These are phyloP conservation scores for Brachionus asplanchnoidis DNA, from an alignment of 1,140 invertebrate species.

Conservation along the genomic window DNA sequence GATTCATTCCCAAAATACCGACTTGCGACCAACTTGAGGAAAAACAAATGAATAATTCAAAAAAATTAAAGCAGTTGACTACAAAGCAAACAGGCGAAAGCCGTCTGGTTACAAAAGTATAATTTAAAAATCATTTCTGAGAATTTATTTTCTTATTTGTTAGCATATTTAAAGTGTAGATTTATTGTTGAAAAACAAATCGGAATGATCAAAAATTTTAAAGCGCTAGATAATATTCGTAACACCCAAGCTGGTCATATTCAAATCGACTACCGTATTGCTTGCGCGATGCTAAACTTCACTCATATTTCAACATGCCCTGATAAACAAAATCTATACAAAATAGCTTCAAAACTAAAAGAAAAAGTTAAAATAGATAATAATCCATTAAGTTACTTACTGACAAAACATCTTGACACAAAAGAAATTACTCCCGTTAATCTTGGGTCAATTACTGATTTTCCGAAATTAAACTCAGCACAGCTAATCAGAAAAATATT, in stretches of 20 bases:
- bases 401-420: slow-evolving; percentile 17
- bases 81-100: not conserved
- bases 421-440: slow-evolving; percentile 9
- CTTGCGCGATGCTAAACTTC: slow-evolving; percentile 1
- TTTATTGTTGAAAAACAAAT: slow-evolving; percentile 20
- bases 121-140: not conserved
- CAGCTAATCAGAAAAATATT: slow-evolving; percentile 7
- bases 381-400: not conserved
- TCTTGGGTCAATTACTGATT: slow-evolving; percentile 4
- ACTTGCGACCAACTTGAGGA: slow-evolving; percentile 29
- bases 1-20: not conserved
- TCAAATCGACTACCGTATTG: not conserved
- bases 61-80: slow-evolving; percentile 11
- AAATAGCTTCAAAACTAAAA: slow-evolving; percentile 8
- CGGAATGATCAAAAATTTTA: not conserved
- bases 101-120: not conserved
- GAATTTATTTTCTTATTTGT: not conserved
- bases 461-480: slow-evolving; percentile 12
- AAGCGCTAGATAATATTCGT: slow-evolving; percentile 3
- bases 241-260: slow-evolving; percentile 31
- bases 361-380: slow-evolving; percentile 1
- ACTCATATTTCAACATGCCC: not conserved
- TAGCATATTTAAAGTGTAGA: slow-evolving; percentile 3
- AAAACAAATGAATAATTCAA: slow-evolving; percentile 12
- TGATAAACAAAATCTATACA: not conserved